phyloP scores from a whole-genome alignment of 2,888 invertebrate species.

The Cephus nigrinus region DNA sequence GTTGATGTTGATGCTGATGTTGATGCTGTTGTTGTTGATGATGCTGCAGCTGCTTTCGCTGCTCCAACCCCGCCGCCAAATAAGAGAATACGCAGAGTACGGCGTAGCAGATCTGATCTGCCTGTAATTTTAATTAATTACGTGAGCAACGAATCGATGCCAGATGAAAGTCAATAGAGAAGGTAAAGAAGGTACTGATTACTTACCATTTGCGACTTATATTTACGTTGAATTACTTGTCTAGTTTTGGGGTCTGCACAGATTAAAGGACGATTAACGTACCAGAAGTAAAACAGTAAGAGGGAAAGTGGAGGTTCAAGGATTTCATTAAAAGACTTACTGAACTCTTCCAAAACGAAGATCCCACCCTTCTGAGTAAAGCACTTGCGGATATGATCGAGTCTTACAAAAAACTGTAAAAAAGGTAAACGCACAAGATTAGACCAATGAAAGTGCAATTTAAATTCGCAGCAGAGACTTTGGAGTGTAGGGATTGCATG shows the following conservation, averaged over 20 bases:
- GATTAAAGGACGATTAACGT: constrained; percentile 29
- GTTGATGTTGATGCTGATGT: constrained; percentile 37
- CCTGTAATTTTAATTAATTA: constrained; percentile 71
- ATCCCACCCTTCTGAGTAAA: constrained; percentile 99
- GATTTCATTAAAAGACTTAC: constrained; percentile 76
- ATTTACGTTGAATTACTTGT: constrained; percentile 95
- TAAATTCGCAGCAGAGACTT: too few relatives aligned
- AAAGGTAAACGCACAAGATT: constrained; percentile 36
- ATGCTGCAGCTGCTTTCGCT: constrained; percentile 67
- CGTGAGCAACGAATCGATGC: constrained; percentile 50
- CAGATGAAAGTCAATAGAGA: constrained; percentile 78
- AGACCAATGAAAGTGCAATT: too few relatives aligned
- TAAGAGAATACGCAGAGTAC: constrained; percentile 99
- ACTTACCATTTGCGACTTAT: constrained; percentile 98
- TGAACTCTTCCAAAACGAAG: constrained; percentile 99
- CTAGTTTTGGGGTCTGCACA: constrained; percentile 96
- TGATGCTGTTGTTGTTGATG: constrained; percentile 57
- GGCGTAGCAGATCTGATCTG: constrained; percentile 99
- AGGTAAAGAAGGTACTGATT: constrained; percentile 63
- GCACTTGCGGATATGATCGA: constrained; percentile 99
- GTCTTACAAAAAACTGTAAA: constrained; percentile 98
- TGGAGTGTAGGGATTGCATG: too few relatives aligned
- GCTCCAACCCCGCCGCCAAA: constrained; percentile 91
- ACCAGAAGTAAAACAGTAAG: too few relatives aligned
- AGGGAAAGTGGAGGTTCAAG: too few relatives aligned